Evolutionary conservation across 2,888 invertebrate species (phyloP).

Genomic region (Heliconius cydno): DNA sequence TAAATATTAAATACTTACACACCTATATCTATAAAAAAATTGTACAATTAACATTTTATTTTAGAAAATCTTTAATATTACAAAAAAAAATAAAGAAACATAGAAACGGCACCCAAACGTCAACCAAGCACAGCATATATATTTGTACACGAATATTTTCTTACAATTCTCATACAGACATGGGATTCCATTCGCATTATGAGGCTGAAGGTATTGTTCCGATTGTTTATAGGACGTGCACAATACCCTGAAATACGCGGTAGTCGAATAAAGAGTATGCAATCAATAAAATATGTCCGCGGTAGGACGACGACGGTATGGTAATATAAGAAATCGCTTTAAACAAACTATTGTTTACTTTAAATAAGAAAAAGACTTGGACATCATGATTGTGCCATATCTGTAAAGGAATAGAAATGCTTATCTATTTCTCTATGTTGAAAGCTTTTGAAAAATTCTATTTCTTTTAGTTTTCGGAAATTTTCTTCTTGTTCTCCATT

Average conservation of each 20-base stretch:
- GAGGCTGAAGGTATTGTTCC: slow-evolving; percentile 57
- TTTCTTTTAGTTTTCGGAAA: neutral
- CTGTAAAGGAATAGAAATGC: slow-evolving; percentile 14
- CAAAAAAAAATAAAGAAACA: neutral
- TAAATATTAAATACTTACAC: too few relatives aligned
- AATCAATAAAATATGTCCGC: slow-evolving; percentile 53
- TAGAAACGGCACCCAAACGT: slow-evolving; percentile 1
- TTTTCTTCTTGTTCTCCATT: too few relatives aligned
- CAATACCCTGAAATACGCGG: slow-evolving; percentile 54
- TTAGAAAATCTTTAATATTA: neutral
- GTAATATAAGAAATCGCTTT: slow-evolving; percentile 46
- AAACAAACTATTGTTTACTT: slow-evolving; percentile 45
- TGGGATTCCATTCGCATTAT: slow-evolving; percentile 53
- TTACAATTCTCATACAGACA: slow-evolving; percentile 45
- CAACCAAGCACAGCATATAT: slow-evolving; percentile 3
- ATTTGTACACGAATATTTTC: slow-evolving; percentile 38
- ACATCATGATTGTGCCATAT: slow-evolving; percentile 28
- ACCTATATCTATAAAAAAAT: too few relatives aligned
- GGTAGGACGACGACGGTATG: slow-evolving; percentile 35
- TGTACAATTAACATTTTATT: neutral
- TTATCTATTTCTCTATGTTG: neutral
- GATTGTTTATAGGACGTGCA: slow-evolving; percentile 55
- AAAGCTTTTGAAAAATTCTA: neutral
- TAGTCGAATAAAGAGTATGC: slow-evolving; percentile 51
- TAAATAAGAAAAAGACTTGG: slow-evolving; percentile 14